A percentile compares a stretch with the other conserved stretches of the same genome.
Evolutionary conservation across 2,797 vertebrate species (phyloP).

Genomic region (Macrochelys suwanniensis): DNA sequence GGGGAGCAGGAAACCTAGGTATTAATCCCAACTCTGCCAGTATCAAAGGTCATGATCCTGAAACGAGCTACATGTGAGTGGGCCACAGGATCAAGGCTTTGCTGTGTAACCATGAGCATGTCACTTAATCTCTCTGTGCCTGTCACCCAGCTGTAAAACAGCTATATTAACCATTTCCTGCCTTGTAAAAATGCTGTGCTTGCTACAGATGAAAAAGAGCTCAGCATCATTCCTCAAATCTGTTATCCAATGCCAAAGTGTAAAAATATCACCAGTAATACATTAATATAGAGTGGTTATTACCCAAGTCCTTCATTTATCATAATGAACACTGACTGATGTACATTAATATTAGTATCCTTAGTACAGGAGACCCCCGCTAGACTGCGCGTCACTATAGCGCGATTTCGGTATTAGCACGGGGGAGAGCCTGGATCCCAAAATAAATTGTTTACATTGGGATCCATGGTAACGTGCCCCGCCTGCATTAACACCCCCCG

Average conservation of each 20-base stretch:
- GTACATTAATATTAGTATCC: background rate
- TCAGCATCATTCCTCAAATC: background rate
- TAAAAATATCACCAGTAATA: background rate
- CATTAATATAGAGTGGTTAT: background rate
- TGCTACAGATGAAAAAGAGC: background rate
- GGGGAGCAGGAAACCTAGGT: conserved; percentile 49
- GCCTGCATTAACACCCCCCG: too few species aligned
- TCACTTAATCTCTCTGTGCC: background rate
- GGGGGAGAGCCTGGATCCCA: too few species aligned
- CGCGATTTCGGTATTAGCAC: too few species aligned
- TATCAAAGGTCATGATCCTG: conserved; percentile 6
- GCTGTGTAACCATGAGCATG: background rate
- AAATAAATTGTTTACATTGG: too few species aligned
- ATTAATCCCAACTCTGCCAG: conserved; percentile 53
- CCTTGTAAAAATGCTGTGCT: background rate
- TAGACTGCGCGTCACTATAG: too few species aligned
- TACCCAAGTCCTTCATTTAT: background rate
- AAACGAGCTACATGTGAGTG: background rate
- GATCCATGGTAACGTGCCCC: too few species aligned
- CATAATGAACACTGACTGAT: background rate
- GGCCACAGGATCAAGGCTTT: background rate
- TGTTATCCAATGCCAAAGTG: background rate
- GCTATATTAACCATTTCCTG: background rate
- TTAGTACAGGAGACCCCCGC: background rate
- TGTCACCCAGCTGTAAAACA: background rate